Conservation (phyloP, 2,888 invertebrate genomes). For the Octodonta nipae region DNA sequence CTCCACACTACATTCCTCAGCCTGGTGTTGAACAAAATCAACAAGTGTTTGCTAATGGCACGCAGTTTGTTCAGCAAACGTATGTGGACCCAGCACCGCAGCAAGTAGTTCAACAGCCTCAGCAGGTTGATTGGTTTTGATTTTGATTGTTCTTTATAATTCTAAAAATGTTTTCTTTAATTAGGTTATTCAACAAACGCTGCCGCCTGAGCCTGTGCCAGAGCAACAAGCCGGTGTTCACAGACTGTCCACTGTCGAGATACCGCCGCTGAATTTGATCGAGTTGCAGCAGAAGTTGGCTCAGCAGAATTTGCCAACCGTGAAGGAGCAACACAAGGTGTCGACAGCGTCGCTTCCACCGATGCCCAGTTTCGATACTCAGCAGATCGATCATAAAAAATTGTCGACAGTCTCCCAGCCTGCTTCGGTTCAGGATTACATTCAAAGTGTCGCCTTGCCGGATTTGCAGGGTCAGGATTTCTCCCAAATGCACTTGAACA, state of each 20-base stretch:
- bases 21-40: too few species aligned
- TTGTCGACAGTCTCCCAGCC: constrained; percentile 30
- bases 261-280: constrained; percentile 27
- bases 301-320: constrained; percentile 27
- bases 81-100: background rate
- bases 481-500: too few species aligned
- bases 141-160: too few species aligned
- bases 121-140: background rate
- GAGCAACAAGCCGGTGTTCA: constrained; percentile 7
- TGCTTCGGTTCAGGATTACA: constrained; percentile 23
- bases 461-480: too few species aligned
- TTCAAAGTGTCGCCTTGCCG: too few species aligned
- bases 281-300: constrained; percentile 31
- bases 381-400: constrained; percentile 23
- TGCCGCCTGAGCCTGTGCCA: constrained; percentile 13
- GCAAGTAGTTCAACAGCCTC: background rate
- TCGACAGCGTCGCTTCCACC: constrained; percentile 30
- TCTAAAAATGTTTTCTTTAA: constrained; percentile 7
- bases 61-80: background rate
- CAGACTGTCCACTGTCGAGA: constrained; percentile 22
- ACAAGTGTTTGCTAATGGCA: constrained; percentile 30
- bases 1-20: constrained; percentile 2
- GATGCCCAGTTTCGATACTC: constrained; percentile 24
- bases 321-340: constrained; percentile 19
- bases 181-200: constrained; percentile 14